Base-by-base conservation (phyloP, 2,797 vertebrate genomes). In the Phyllotis vaccarum region DNA sequence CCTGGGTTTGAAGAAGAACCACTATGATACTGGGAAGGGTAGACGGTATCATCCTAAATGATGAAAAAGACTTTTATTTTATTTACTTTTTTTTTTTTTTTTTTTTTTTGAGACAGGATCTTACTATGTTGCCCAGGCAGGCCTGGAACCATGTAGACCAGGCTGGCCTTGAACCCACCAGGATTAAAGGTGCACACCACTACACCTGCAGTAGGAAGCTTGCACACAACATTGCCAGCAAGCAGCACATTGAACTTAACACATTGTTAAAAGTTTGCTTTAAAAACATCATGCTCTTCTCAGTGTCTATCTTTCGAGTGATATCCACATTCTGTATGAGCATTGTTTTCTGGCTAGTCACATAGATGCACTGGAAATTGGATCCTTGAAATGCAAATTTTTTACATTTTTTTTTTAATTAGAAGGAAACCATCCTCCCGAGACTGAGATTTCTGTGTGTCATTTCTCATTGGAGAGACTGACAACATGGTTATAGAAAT, bases 381-480 rank as follows among this genome's bases (percentile, higher is more conserved):
- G 49, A 64, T 72, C n/a, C 79, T 90, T 24, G 3, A 91, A 91
- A 31, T 85, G 78, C 58, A 85, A 90, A 37, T 46, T 83, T 62
- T 95, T 86, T 75, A 58, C 49, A 17, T 94, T 34, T 78, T 62
- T 43, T 56, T 93, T 86, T 52, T n/a, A 86, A 72, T 78, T 78
- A 66, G 72, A 74, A 85, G 62, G 14, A 85, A 90, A 49, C 29
- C 49, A 14, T 72, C 19, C 11, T 34, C 29, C 76, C 64, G 56
- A 89, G 27, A 66, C 40, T 49, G 76, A 43, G 29, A 40, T 93
- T 85, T 91, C 82, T 40, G 78, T 75, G 43, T 31, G 16, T 29
- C 31, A 14, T 56, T 89, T 86, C 54, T 68, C 68, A 78, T 10
- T 94, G 37, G 64, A 40, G n/a, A 92, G 31, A 70, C 16, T 62